Conservation (phyloP, 1,140 invertebrate species). For the Asbolus verrucosus region DNA sequence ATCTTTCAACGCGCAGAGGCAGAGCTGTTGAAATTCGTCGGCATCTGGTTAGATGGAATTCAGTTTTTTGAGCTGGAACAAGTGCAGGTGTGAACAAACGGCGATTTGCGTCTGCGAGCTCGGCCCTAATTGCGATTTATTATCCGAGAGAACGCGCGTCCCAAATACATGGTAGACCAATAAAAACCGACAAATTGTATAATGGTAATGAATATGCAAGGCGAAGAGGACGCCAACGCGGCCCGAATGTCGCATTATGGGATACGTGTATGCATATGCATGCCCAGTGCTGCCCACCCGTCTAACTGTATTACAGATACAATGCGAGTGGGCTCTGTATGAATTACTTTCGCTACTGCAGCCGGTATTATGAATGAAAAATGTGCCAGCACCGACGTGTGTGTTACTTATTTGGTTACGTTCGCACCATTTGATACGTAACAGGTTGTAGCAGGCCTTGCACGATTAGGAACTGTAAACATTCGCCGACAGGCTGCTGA, state of each 20-base stretch:
- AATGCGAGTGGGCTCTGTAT: slow-evolving; percentile 42
- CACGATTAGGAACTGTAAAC: neutral
- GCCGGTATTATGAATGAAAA: slow-evolving; percentile 40
- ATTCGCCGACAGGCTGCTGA: too few relatives aligned
- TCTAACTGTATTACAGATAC: slow-evolving; percentile 37
- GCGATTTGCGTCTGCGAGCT: slow-evolving; percentile 35
- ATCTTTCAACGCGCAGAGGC: too few relatives aligned
- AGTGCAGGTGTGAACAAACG: too few relatives aligned
- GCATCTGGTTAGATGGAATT: too few relatives aligned
- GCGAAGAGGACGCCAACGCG: slow-evolving; percentile 40
- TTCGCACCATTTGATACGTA: neutral
- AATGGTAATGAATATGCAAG: slow-evolving; percentile 41
- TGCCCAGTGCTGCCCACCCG: slow-evolving; percentile 4
- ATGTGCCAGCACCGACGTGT: slow-evolving; percentile 13
- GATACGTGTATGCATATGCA: slow-evolving; percentile 34
- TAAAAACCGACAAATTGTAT: slow-evolving; percentile 39
- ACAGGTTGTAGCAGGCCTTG: neutral
- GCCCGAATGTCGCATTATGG: neutral
- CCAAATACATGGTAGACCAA: slow-evolving; percentile 41
- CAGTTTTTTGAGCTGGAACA: too few relatives aligned
- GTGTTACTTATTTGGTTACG: too few relatives aligned
- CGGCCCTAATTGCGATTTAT: slow-evolving; percentile 45
- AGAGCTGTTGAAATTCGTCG: too few relatives aligned
- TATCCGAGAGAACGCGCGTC: slow-evolving; percentile 27
- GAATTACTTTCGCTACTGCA: slow-evolving; percentile 44